phyloP scores from a whole-genome alignment of 2,113 vertebrate species.

The Rhabdomys dilectus region DNA sequence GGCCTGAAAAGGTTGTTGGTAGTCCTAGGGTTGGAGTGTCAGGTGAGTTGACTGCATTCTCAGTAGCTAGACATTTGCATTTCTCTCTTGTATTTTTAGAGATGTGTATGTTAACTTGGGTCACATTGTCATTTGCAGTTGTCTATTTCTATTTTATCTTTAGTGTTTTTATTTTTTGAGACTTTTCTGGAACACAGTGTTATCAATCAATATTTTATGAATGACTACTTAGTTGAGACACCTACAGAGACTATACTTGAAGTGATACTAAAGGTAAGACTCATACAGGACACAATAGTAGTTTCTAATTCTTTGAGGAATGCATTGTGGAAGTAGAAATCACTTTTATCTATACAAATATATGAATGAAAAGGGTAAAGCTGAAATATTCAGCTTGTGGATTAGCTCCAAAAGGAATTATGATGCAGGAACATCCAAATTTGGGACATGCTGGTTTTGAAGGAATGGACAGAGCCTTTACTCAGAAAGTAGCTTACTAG shows the following conservation, averaged over 20 bases:
- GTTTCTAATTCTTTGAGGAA: neutral
- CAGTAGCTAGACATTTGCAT: neutral
- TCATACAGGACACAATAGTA: neutral
- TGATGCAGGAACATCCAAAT: neutral
- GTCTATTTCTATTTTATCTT: neutral
- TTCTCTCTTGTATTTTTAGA: neutral
- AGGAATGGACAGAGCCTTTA: neutral
- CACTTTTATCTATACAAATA: neutral
- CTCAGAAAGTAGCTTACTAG: neutral
- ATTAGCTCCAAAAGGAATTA: neutral
- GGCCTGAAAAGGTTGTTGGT: neutral
- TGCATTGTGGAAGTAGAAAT: neutral
- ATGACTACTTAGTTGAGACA: neutral
- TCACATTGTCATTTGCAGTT: neutral
- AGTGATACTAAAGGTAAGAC: neutral
- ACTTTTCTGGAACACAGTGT: neutral
- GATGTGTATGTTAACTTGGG: neutral
- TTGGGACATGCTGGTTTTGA: neutral
- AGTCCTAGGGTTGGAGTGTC: neutral
- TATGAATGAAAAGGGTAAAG: slow-evolving; percentile 30
- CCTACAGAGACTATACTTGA: neutral
- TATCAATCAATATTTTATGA: slow-evolving; percentile 30
- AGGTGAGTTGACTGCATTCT: neutral
- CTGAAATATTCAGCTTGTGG: neutral
- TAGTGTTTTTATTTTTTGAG: neutral